Base-by-base conservation (phyloP, 2,888 invertebrate genomes). In the Myopa tessellatipennis region DNA sequence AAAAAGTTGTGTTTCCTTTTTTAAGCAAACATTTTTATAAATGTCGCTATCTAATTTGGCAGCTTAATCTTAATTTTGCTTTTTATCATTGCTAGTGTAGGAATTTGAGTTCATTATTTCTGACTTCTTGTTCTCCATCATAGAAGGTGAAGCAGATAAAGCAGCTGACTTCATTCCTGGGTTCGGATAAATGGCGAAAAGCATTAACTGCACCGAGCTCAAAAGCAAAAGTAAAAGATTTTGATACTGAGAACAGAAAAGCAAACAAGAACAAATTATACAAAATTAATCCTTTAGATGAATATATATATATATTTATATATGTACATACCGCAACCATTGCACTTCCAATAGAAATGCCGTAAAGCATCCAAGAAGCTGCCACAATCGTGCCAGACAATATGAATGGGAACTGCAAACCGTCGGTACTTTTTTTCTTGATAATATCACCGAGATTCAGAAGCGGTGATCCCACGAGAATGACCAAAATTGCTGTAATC, bases 321-420 rank as follows among this genome's bases (percentile, higher is more conserved):
- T 26, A 26, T 26, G 26, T 26, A 83, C 86, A 85, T 84, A 89
- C 87, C 79, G 85, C 83, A 80, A 90, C 80, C 74, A 86, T 82
- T 71, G 80, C 71, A 79, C 88, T 89, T 70, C 84, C 83, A 18
- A 89, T 85, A 4, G 89, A 87, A 26, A 89, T 78, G 3, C 87
- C 90, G 79, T 90, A 89, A 1, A 86, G 45, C 65, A 86, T 81
- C 90, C 90, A 90, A 16, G 87, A 83, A 4, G 83, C 79, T 26
- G 85, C 81, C n/a, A 97, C 96, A 7, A 96, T 85, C 50, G 95
- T 92, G 81, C 95, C 96, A 82, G 95, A 94, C 55, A 95, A 89
- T 84, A 97, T 96, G 78, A 98, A 91, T 10, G 96, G 95, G 87
- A 98, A 95, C 6, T 98, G 97, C 89, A 98, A 91, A 58, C 93